Percentiles rank a stretch among this genome's conserved stretches.
Evolutionary conservation across 2,888 invertebrate species (phyloP).

Genomic region (Anthophora plumipes): DNA sequence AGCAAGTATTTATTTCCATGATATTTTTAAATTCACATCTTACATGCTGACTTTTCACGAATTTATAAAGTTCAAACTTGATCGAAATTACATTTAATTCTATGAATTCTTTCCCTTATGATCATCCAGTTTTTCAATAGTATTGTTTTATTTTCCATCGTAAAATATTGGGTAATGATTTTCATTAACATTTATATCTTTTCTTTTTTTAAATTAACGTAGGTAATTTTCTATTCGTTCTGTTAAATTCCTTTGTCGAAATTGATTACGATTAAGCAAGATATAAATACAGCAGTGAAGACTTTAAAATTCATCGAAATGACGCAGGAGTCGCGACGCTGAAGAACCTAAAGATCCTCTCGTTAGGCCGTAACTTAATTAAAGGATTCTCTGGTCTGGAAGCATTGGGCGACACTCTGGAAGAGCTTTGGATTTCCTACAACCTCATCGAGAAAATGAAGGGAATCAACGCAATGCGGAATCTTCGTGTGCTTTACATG

Average conservation of each 20-base stretch:
- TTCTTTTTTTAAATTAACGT: too few species aligned
- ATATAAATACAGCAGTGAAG: background rate
- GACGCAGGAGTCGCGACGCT: constrained; percentile 89
- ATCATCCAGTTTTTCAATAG: too few species aligned
- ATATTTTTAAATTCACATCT: background rate
- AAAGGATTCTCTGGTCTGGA: constrained; percentile 96
- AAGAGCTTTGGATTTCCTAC: constrained; percentile 97
- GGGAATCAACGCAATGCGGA: constrained; percentile 92
- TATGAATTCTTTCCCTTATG: too few species aligned
- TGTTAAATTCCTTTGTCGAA: background rate
- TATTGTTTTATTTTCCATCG: too few species aligned
- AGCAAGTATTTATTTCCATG: background rate
- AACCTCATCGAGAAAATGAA: constrained; percentile 96
- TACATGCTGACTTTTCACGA: background rate
- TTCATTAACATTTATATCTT: too few species aligned
- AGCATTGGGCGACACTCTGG: constrained; percentile 92
- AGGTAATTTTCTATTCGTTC: too few species aligned
- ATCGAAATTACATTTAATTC: too few species aligned
- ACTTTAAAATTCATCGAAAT: background rate
- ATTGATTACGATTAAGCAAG: too few species aligned
- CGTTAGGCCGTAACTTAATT: constrained; percentile 94
- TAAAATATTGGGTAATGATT: too few species aligned
- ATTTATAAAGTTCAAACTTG: background rate
- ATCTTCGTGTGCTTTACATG: constrained; percentile 92
- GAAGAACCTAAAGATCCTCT: constrained; percentile 93